phyloP scores from a whole-genome alignment of 2,113 vertebrate genomes.

The Sialia sialis region DNA sequence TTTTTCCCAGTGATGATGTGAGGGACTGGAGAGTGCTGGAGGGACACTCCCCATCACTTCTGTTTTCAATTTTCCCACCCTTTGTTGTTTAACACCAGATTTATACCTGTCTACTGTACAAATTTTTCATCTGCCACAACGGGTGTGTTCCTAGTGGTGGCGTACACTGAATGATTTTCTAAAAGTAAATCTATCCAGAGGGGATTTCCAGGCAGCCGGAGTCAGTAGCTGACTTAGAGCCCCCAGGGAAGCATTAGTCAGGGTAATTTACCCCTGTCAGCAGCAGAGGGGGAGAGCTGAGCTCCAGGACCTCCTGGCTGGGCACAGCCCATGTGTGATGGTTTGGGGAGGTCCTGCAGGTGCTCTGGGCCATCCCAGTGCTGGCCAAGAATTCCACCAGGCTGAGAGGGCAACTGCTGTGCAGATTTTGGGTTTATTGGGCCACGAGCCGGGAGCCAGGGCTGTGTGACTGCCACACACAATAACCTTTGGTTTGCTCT shows the following conservation, averaged over 20 bases:
- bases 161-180: constrained; percentile 32
- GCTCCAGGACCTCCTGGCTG: neutral
- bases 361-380: neutral
- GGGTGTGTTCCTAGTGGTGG: constrained; percentile 40
- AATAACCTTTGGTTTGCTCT: neutral
- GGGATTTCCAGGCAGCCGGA: constrained; percentile 54
- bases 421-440: neutral
- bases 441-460: neutral
- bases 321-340: neutral
- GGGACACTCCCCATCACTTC: neutral
- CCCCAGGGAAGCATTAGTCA: constrained; percentile 18
- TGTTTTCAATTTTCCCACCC: constrained; percentile 3
- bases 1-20: neutral
- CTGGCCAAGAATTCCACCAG: neutral
- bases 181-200: constrained; percentile 56
- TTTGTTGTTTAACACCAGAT: constrained; percentile 53
- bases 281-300: neutral
- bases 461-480: neutral
- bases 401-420: neutral
- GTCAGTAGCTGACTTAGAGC: constrained; percentile 37
- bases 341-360: neutral
- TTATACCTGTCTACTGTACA: constrained; percentile 54
- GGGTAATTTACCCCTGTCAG: constrained; percentile 22
- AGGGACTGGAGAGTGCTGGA: constrained; percentile 1
- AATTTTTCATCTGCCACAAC: constrained; percentile 42